Base-by-base conservation (phyloP, 2,797 vertebrate species). In the Karalla daura region DNA sequence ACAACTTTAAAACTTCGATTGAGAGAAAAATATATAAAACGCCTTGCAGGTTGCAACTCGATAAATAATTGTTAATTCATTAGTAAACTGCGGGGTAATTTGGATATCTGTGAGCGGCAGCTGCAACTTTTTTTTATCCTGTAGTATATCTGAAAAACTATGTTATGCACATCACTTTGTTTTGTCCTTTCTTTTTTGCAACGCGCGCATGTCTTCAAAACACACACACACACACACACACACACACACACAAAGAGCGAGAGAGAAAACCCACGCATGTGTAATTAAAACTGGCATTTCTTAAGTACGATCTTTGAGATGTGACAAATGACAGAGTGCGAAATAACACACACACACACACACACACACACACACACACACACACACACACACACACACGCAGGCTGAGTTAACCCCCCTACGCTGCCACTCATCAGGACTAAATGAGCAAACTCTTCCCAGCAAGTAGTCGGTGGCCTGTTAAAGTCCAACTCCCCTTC, bases 401-500 rank as follows among this genome's bases (percentile, higher is more conserved):
- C n/a, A n/a, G n/a, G n/a, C n/a, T 41, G 63, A 56, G 52, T 68
- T 73, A 79, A 63, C 75, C 58, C 63, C 60, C 23, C 66, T 43
- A 17, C 24, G 18, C 74, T 59, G 74, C 58, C 75, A 84, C 77
- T 80, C 76, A 83, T 80, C 84, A 69, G 51, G 15, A 67, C 65
- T 43, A 80, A 86, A 83, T 75, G 70, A 80, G 78, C 79, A 83
- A n/a, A 28, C 80, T 80, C 77, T 55, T 77, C 51, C 37, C 72
- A 69, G 51, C 35, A 59, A 79, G 69, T 62, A 76, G 74, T 64
- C 78, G 68, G 78, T 84, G 82, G 79, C 81, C 80, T 58, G 78
- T 82, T 84, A 84, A 86, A 89, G 63, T 37, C 80, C 85, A 87
- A 56, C 44, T 74, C 72, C 78, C 70, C 66, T 67, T 36, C 70